Evolutionary conservation across 2,888 invertebrate species (phyloP).

Genomic region (Elysia crispata): DNA sequence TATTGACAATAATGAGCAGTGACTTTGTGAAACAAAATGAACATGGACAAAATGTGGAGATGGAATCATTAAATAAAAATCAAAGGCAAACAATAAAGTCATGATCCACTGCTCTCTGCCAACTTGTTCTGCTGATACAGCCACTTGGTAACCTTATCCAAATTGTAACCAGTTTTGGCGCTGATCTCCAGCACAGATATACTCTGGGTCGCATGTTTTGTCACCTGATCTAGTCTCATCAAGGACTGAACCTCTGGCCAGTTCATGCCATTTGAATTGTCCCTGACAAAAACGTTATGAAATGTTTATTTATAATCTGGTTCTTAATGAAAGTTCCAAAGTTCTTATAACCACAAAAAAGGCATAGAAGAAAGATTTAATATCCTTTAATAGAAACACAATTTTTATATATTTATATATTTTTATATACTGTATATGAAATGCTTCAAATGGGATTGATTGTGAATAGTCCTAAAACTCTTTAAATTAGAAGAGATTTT

Average conservation of each 20-base stretch:
- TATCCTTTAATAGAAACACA: no score
- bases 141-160: constrained; percentile 69
- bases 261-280: constrained; percentile 64
- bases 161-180: constrained; percentile 68
- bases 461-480: no score
- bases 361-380: neutral
- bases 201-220: constrained; percentile 57
- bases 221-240: constrained; percentile 65
- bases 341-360: neutral
- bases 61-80: no score
- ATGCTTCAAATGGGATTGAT: no score
- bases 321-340: neutral
- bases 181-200: constrained; percentile 66
- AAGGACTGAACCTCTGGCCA: constrained; percentile 66
- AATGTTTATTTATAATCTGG: neutral
- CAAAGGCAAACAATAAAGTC: no score
- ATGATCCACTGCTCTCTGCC: constrained; percentile 13
- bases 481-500: no score
- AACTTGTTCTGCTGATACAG: constrained; percentile 59
- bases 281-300: constrained; percentile 56
- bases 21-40: no score
- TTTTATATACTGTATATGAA: no score
- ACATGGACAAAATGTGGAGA: no score
- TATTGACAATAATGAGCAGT: no score
- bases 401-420: no score